Base-by-base conservation (phyloP, 2,888 invertebrate genomes). In the Athalia circularis region DNA sequence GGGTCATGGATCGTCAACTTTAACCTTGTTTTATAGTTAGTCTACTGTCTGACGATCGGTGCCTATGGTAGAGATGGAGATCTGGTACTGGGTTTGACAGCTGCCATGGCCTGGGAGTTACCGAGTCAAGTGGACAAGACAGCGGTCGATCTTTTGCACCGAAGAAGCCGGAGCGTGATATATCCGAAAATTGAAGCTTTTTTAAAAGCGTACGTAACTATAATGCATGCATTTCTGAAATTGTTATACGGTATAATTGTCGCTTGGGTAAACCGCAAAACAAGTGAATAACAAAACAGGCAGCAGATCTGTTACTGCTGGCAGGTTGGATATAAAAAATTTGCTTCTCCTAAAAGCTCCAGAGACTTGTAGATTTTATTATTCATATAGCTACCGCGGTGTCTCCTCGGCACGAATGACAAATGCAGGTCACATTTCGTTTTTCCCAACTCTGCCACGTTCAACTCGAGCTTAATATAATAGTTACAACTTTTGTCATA, bases 81-180 rank as follows among this genome's bases (percentile, higher is more conserved):
- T 79, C 92, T 94, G 59, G 93, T 95, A 77, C 92, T 94, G 85
- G 96, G 96, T 5, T 92, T 94, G 80, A 96, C 96, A 0, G 95
- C 95, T 0, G 95, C 95, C 0, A 90, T 96, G 83, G 96, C 96
- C 3, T 96, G 94, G 93, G 94, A 95, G 85, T 88, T 96, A 64
- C 96, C 96, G 29, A 87, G 80, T 70, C 86, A 87, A 83, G 82
- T 87, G 48, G 89, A 90, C 79, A 65, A 82, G 48, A 87, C 88
- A 82, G 80, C 86, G 70, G 83, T 85, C 65, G 84, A 86, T 67
- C 76, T 87, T 77, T 92, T 93, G 79, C 94, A 94, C 84, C 92
- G 94, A 82, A 91, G 88, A 67, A 94, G 92, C 78, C 90, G 94
- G 80, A 90, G 93, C 65, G 92, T 92, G 54, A 85, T 94, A 8